These are phyloP conservation scores for Candoia aspera DNA, from an alignment of 2,113 vertebrate genomes.

Conservation along the genomic window DNA sequence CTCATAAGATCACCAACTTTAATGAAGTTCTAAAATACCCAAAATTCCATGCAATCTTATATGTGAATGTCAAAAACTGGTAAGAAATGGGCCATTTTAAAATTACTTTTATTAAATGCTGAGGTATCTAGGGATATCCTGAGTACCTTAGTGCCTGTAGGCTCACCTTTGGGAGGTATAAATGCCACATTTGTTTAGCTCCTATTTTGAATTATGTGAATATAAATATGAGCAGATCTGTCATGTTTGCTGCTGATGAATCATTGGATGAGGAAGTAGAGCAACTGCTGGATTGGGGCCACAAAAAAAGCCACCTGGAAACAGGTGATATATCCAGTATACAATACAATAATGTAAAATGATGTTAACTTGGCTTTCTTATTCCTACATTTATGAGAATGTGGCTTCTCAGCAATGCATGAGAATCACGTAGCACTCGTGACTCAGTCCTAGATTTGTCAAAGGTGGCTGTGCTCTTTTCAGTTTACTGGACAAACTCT, in stretches of 20 bases:
- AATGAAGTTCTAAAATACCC: background rate
- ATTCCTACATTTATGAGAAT: background rate
- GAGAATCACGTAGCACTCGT: background rate
- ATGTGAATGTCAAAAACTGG: background rate
- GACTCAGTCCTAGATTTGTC: background rate
- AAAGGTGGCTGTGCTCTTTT: background rate
- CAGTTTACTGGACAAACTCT: background rate
- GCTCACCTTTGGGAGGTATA: background rate
- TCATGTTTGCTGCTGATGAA: background rate
- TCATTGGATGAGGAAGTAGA: background rate
- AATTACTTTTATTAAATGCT: background rate
- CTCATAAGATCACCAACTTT: background rate
- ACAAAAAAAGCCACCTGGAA: background rate
- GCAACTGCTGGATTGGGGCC: background rate
- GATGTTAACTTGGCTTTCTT: background rate
- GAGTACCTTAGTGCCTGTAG: background rate
- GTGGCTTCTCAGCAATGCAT: background rate
- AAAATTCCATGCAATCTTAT: background rate
- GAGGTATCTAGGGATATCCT: background rate
- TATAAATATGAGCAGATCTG: background rate
- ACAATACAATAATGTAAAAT: background rate
- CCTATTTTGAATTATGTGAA: background rate
- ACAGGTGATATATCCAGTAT: background rate
- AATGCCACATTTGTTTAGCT: background rate
- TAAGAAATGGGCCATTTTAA: background rate